Conservation (phyloP, 2,797 vertebrate genomes). For the Anabacerthia variegaticeps region DNA sequence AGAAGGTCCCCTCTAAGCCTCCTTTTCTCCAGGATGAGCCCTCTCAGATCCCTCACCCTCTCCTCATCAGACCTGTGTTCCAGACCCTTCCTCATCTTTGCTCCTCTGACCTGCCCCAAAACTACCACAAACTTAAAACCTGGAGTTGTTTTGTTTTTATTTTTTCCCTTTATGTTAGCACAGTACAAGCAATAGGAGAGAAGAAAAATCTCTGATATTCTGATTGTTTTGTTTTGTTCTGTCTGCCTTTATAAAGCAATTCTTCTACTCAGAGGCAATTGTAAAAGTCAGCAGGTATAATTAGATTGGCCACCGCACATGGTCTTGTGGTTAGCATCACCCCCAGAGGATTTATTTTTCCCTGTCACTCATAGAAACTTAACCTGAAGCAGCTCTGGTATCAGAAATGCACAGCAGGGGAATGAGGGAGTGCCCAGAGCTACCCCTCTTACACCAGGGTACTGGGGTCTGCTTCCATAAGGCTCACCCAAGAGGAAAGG, state of each 20-base stretch:
- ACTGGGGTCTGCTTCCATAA: background rate
- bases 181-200: background rate
- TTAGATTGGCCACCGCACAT: background rate
- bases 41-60: background rate
- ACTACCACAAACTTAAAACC: background rate
- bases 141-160: no score
- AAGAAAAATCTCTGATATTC: background rate
- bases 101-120: background rate
- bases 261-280: background rate
- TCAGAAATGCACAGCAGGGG: background rate
- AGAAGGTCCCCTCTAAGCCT: background rate
- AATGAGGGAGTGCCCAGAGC: background rate
- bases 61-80: background rate
- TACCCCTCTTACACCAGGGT: background rate
- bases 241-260: background rate
- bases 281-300: background rate
- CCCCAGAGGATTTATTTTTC: background rate
- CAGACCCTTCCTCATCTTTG: background rate
- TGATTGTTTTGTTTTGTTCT: background rate
- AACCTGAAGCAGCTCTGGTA: background rate
- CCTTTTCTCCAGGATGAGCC: background rate
- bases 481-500: background rate
- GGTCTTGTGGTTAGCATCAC: background rate
- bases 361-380: background rate
- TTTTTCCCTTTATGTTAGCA: background rate